phyloP scores from a whole-genome alignment of 37 sponge, comb jelly and placozoan species.

The Halisarca cf. caerulea region DNA sequence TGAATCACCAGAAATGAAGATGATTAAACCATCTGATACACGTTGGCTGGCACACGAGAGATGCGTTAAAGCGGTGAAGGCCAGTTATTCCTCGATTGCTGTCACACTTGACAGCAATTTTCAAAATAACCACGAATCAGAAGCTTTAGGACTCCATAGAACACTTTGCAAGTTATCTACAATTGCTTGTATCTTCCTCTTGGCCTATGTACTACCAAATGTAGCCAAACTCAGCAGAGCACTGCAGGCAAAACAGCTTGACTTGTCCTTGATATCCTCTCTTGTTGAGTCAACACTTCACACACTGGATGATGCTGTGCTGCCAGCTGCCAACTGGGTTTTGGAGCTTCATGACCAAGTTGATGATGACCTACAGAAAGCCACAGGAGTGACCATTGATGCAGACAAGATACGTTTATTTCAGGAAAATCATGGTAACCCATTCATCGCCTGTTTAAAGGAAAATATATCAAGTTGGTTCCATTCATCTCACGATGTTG shows the following conservation, averaged over 20 bases:
- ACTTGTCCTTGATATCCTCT: constrained; percentile 60
- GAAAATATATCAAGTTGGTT: constrained; percentile 61
- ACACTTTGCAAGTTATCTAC: constrained; percentile 54
- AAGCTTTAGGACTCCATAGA: constrained; percentile 62
- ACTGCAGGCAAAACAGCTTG: constrained; percentile 64
- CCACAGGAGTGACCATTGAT: constrained; percentile 41
- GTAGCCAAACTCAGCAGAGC: constrained; percentile 67
- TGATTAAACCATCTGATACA: constrained; percentile 61
- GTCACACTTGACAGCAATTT: constrained; percentile 48
- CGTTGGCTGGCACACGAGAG: constrained; percentile 72
- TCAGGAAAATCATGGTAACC: too few relatives aligned
- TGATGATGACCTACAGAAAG: constrained; percentile 34
- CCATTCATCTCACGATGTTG: constrained; percentile 56
- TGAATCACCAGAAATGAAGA: constrained; percentile 63
- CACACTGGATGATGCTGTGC: constrained; percentile 66
- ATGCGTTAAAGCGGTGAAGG: constrained; percentile 70
- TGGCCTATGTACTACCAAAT: constrained; percentile 56
- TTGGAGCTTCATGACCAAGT: constrained; percentile 60
- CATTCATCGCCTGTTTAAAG: constrained; percentile 54
- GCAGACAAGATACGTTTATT: constrained; percentile 42
- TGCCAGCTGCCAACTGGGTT: constrained; percentile 71
- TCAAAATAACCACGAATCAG: constrained; percentile 60
- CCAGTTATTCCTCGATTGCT: constrained; percentile 54
- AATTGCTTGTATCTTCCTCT: constrained; percentile 51
- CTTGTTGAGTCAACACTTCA: constrained; percentile 71